Conservation (phyloP, 2,797 vertebrate species). For the Cossypha polioptera region DNA sequence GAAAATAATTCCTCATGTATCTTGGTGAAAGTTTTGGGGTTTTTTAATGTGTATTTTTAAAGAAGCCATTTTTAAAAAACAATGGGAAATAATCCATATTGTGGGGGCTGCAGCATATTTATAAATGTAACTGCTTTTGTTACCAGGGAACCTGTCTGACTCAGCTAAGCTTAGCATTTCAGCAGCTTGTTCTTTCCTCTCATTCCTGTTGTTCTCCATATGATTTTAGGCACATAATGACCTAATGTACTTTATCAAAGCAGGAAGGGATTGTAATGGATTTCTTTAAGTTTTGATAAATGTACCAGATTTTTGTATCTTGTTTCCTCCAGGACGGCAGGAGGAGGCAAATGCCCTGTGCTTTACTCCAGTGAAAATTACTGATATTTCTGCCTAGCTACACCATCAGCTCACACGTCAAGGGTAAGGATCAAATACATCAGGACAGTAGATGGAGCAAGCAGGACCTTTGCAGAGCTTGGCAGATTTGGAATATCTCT, state of each 20-base stretch:
- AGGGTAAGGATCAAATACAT: background rate
- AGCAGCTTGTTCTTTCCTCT: slow-evolving; percentile 65
- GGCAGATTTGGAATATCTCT: background rate
- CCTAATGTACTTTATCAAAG: slow-evolving; percentile 49
- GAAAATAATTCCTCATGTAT: background rate
- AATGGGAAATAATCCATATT: slow-evolving; percentile 61
- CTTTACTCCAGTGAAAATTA: background rate
- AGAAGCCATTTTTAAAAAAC: slow-evolving; percentile 33
- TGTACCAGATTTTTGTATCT: background rate
- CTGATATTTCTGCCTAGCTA: background rate
- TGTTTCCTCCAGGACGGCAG: background rate
- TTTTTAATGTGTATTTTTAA: slow-evolving; percentile 53
- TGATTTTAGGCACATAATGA: slow-evolving; percentile 64
- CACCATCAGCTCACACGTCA: background rate
- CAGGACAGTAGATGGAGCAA: background rate
- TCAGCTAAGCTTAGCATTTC: slow-evolving; percentile 65
- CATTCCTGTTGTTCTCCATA: slow-evolving; percentile 46
- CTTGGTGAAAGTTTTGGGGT: slow-evolving; percentile 16
- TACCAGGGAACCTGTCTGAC: slow-evolving; percentile 73
- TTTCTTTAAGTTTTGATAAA: slow-evolving; percentile 14
- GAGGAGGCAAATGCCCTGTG: background rate
- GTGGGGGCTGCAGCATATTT: slow-evolving; percentile 63
- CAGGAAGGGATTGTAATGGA: background rate
- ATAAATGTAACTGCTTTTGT: slow-evolving; percentile 69
- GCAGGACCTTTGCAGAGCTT: background rate